A percentile compares a stretch with the other conserved stretches of the same genome.
phyloP scores from a whole-genome alignment of 2,888 invertebrate species.

The Darwinula stevensoni region DNA sequence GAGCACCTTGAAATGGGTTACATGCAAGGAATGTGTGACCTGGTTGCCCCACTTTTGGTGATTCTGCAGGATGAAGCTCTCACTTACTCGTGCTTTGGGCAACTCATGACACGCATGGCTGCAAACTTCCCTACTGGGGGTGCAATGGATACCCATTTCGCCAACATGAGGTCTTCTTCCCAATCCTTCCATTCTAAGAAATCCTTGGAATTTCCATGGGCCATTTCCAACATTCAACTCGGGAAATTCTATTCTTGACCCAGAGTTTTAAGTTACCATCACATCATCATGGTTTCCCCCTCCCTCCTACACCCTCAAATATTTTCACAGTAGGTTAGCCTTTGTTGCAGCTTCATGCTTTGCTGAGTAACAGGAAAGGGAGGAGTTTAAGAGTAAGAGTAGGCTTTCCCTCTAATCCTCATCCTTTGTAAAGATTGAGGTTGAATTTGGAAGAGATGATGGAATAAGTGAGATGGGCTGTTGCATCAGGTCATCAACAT shows the following conservation, averaged over 20 bases:
- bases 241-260: not conserved
- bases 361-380: no score
- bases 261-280: not conserved
- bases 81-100: slow-evolving; percentile 68
- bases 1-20: slow-evolving; percentile 77
- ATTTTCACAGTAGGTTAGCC: no score
- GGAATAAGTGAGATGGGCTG: no score
- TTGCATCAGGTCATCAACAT: no score
- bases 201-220: slow-evolving; percentile 1
- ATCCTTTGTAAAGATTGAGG: no score
- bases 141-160: slow-evolving; percentile 85
- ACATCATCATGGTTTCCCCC: no score
- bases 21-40: slow-evolving; percentile 93
- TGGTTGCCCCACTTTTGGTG: slow-evolving; percentile 69
- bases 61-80: slow-evolving; percentile 70
- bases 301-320: no score
- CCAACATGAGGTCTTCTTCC: slow-evolving; percentile 45
- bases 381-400: no score
- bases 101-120: slow-evolving; percentile 62
- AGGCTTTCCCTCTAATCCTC: no score
- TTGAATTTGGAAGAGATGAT: no score
- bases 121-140: slow-evolving; percentile 71
- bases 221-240: no score
- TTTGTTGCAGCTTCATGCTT: no score
- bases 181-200: not conserved